Percentiles rank a stretch among this genome's conserved stretches.
phyloP scores from a whole-genome alignment of 2,113 vertebrate genomes.

The Nymphicus hollandicus region DNA sequence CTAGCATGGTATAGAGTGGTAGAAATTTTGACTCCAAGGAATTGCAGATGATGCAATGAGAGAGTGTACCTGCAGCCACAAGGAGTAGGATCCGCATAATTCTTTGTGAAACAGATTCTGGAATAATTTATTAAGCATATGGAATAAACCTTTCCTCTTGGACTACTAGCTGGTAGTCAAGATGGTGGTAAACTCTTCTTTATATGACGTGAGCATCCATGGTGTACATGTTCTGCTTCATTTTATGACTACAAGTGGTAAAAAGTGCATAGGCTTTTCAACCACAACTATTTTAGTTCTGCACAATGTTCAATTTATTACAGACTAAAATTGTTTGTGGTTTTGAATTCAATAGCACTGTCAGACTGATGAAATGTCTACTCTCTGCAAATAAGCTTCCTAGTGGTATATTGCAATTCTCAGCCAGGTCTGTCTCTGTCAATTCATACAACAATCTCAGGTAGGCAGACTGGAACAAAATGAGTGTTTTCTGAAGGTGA shows the following conservation, averaged over 20 bases:
- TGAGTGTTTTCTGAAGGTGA: neutral
- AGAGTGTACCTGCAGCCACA: neutral
- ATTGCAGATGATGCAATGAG: neutral
- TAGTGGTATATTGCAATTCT: neutral
- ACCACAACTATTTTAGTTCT: neutral
- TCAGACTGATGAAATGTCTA: neutral
- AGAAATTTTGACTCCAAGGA: neutral
- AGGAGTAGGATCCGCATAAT: neutral
- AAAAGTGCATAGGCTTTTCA: neutral
- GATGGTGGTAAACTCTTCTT: neutral
- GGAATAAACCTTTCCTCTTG: neutral
- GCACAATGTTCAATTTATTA: neutral
- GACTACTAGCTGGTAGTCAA: neutral
- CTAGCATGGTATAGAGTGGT: fast-evolving
- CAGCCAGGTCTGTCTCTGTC: neutral
- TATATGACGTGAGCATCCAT: neutral
- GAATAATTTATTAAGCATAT: neutral
- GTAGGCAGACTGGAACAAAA: slow-evolving; percentile 7
- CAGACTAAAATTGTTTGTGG: neutral
- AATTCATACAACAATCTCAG: neutral
- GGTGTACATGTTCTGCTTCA: fast-evolving
- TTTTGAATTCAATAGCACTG: neutral
- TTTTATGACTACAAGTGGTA: neutral
- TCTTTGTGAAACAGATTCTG: neutral
- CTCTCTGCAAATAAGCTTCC: neutral